These are phyloP conservation scores for Tragelaphus oryx DNA, from an alignment of 2,797 vertebrate genomes.

Conservation along the genomic window DNA sequence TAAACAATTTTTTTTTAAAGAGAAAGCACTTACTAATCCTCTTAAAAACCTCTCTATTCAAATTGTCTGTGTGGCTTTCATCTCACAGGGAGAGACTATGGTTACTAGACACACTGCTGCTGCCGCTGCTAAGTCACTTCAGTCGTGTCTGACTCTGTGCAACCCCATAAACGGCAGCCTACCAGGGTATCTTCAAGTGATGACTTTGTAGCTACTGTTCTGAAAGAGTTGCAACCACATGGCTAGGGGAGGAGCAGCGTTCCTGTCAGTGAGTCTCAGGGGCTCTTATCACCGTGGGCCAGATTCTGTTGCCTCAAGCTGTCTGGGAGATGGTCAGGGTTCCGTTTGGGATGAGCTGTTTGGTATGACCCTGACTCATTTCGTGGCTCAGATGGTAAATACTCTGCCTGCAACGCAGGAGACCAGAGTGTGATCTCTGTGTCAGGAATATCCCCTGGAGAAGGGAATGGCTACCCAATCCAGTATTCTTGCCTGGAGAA, in stretches of 20 bases:
- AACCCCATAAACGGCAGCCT: too few relatives aligned
- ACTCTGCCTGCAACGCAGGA: background rate
- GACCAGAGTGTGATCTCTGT: background rate
- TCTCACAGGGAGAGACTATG: background rate
- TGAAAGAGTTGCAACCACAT: background rate
- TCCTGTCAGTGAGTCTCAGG: background rate
- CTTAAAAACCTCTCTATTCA: constrained; percentile 24
- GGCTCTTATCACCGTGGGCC: background rate
- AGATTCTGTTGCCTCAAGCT: background rate
- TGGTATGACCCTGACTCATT: background rate
- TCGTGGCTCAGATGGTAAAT: background rate
- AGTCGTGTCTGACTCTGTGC: too few relatives aligned
- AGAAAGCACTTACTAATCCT: background rate
- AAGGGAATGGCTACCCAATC: background rate
- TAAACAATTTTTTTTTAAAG: background rate
- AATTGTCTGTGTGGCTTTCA: background rate
- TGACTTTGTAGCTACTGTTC: background rate
- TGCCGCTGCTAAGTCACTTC: too few relatives aligned
- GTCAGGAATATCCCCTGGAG: background rate
- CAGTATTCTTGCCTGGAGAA: background rate
- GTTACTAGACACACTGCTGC: background rate
- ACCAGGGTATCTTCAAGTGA: background rate
- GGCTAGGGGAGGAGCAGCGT: background rate
- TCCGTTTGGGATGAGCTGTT: background rate
- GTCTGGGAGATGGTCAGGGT: background rate